A percentile compares a stretch with the other conserved stretches of the same genome.
Conservation (phyloP, 2,888 invertebrate species). For the Drosophila hamatofila region DNA sequence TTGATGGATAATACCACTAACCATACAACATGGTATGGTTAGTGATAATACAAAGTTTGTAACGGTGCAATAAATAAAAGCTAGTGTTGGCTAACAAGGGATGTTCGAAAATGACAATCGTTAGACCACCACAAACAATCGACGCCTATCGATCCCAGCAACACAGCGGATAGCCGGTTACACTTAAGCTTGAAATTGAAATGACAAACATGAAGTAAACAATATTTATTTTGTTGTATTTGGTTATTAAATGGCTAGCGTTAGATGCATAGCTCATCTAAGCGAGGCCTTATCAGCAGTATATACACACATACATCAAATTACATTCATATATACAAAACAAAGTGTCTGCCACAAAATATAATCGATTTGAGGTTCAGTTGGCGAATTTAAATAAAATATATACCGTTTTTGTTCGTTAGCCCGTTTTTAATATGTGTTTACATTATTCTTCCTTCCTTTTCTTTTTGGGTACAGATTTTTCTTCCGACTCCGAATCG, state of each 20-base stretch:
- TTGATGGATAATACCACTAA: constrained; percentile 31
- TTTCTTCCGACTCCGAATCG: constrained; percentile 49
- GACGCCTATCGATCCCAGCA: constrained; percentile 5
- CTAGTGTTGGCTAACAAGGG: constrained; percentile 17
- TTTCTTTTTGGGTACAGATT: constrained; percentile 65
- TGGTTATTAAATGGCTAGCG: constrained; percentile 53
- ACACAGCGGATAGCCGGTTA: not conserved
- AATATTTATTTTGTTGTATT: constrained; percentile 35
- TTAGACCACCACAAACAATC: constrained; percentile 13
- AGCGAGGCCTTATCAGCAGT: constrained; percentile 52
- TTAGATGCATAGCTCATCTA: constrained; percentile 58
- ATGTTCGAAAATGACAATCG: constrained; percentile 20
- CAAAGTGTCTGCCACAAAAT: constrained; percentile 50
- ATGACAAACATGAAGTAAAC: constrained; percentile 6
- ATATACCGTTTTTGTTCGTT: constrained; percentile 76
- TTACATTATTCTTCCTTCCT: constrained; percentile 50
- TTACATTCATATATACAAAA: constrained; percentile 46
- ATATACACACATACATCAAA: constrained; percentile 47
- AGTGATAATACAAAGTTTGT: constrained; percentile 12
- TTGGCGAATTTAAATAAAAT: constrained; percentile 67
- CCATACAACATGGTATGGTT: too few species aligned
- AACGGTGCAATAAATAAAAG: constrained; percentile 14
- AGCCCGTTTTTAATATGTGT: not conserved
- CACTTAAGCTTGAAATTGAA: not conserved
- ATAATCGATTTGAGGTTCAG: constrained; percentile 72